These are phyloP conservation scores for Phyllostomus discolor DNA, from an alignment of 2,113 vertebrate genomes.

Conservation along the genomic window DNA sequence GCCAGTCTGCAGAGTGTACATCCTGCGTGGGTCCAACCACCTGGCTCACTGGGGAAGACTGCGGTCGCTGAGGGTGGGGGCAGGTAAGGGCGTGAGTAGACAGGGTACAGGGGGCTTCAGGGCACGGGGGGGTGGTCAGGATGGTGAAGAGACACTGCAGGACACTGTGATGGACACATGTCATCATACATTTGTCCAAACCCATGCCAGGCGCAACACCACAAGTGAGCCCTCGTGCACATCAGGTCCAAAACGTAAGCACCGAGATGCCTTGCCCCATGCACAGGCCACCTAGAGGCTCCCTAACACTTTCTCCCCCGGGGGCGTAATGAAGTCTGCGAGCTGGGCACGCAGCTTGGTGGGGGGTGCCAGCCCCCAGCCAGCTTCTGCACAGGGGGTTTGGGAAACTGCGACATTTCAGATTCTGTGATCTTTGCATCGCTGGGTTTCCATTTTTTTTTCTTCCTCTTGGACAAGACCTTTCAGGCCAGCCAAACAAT, in stretches of 20 bases:
- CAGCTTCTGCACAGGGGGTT: neutral
- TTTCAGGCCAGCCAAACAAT: neutral
- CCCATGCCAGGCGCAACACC: neutral
- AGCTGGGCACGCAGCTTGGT: accelerated
- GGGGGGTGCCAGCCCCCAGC: neutral
- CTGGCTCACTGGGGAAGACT: neutral
- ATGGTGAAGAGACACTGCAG: neutral
- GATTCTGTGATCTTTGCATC: neutral
- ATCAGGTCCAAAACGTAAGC: neutral
- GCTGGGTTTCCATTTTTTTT: neutral
- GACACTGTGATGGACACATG: neutral
- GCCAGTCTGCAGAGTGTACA: neutral
- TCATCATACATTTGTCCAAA: neutral
- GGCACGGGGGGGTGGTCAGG: neutral
- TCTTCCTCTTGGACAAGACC: neutral
- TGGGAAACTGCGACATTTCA: neutral
- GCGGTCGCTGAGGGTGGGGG: neutral
- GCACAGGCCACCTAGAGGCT: neutral
- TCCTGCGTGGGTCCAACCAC: neutral
- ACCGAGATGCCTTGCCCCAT: neutral
- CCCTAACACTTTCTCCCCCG: neutral
- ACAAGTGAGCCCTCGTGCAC: neutral
- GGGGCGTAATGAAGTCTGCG: neutral
- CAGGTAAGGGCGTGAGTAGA: neutral
- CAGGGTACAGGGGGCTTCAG: neutral